Evolutionary conservation across 2,113 vertebrate genomes (phyloP), one percentile per base, ranked within the genome.

Genomic region (Callocephalon fimbriatum): DNA sequence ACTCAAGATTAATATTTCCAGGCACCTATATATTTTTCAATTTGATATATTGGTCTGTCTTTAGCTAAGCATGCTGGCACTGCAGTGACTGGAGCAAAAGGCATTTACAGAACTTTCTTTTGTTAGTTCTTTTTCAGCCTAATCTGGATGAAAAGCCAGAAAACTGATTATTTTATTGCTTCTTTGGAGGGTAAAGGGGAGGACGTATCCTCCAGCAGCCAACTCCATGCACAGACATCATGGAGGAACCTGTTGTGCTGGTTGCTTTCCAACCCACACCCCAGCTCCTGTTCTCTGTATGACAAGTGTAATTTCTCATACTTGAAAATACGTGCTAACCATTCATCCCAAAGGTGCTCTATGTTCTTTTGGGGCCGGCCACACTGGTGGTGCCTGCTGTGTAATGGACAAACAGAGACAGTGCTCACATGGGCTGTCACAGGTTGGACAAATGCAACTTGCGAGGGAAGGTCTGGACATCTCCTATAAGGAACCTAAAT

Each of bases 1-100:
- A 99, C 95, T 99, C 99, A 73, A 98, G 99, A 95, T 87, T 99
- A 97, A 99, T 99, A 97, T 99, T 99, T 88, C 99, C 99, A 47
- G 99, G 99, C 42, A 98, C 98, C 32, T 99, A 99, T 87, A 99
- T 99, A 97, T 98, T 99, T 97, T 99, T 99, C 96, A 99, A 99
- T 96, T 98, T 99, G 86, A 98, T 99, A 97, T 99, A 99, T 94
- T 99, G 99, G 99, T 99, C 98, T 84, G 99, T 99, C 53, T 99
- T 99, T 98, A 99, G 99, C 97, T 99, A 98, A 93, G 84, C 32
- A 23, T 58, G 75, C 59, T 26, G 14, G 72, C 48, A 65, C 54
- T 68, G 58, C 68, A 71, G 18, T 77, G 66, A 54, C 75, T 83
- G 51, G 83, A 18, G 77, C 59, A 87, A 54, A 76, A 83, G 68